Conservation (phyloP, 30 jellyfish, hydroid and myxozoan species). For the Hydractinia symbiolongicarpus region DNA sequence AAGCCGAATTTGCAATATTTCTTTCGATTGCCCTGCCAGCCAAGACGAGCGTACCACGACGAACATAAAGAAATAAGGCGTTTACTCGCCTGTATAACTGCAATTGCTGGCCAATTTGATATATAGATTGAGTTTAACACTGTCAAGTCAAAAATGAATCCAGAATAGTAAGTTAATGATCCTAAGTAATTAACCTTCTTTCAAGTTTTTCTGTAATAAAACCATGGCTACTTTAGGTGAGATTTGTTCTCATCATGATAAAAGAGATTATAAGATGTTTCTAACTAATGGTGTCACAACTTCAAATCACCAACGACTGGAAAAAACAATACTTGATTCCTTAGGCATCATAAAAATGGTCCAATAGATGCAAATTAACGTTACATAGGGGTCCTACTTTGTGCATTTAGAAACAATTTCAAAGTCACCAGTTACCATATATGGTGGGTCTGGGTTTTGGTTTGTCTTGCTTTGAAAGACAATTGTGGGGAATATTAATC, state of each 20-base stretch:
- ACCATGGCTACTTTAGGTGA: neutral
- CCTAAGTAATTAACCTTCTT: neutral
- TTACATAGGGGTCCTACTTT: no score
- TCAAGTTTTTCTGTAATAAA: neutral
- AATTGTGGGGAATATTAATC: no score
- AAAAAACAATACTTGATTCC: no score
- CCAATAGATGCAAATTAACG: no score
- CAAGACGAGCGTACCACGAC: constrained; percentile 21
- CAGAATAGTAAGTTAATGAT: constrained; percentile 80
- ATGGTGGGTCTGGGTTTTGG: no score
- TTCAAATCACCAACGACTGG: no score
- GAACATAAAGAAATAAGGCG: constrained; percentile 27
- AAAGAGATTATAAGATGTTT: neutral
- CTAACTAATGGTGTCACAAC: no score
- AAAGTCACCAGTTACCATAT: no score
- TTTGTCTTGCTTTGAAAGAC: no score
- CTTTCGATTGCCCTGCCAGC: constrained; percentile 36
- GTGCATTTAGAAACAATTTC: no score
- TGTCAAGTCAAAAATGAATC: constrained; percentile 49
- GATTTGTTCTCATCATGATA: neutral
- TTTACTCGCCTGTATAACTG: constrained; percentile 23
- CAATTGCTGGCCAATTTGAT: neutral
- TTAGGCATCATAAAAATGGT: no score
- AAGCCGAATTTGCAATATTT: constrained; percentile 7
- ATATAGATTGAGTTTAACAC: neutral